A percentile compares a stretch with the other conserved stretches of the same genome.
Evolutionary conservation across 2,113 vertebrate genomes (phyloP).

Genomic region (Neolamprologus sp.): DNA sequence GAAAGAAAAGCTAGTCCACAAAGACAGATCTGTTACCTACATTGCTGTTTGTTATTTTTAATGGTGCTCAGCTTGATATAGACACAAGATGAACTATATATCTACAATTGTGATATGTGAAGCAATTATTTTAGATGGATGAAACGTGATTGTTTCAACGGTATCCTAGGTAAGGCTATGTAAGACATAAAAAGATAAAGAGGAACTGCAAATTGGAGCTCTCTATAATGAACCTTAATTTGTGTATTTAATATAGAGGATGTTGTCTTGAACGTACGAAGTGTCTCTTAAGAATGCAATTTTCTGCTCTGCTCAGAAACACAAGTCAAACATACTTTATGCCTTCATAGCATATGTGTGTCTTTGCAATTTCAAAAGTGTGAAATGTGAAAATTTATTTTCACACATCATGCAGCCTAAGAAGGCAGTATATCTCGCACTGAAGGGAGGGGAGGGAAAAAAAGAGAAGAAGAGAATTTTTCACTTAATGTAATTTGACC

Average conservation of each 20-base stretch:
- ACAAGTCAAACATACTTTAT: neutral
- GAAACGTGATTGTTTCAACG: neutral
- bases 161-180: neutral
- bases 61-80: neutral
- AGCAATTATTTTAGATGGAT: slow-evolving; percentile 11
- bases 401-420: neutral
- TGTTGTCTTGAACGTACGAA: neutral
- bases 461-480: neutral
- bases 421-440: neutral
- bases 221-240: neutral
- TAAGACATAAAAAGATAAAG: neutral
- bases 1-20: slow-evolving; percentile 31
- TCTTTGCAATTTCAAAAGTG: neutral
- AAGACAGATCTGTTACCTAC: slow-evolving; percentile 13
- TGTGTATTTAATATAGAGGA: neutral
- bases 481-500: neutral
- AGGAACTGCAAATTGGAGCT: neutral
- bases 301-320: neutral
- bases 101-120: slow-evolving; percentile 1
- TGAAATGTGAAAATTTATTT: neutral
- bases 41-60: slow-evolving; percentile 28
- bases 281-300: neutral
- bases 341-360: neutral
- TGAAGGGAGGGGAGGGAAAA: neutral
- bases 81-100: neutral